These are phyloP conservation scores for Drosophila falleni DNA, from an alignment of 2,888 invertebrate species.

Conservation along the genomic window DNA sequence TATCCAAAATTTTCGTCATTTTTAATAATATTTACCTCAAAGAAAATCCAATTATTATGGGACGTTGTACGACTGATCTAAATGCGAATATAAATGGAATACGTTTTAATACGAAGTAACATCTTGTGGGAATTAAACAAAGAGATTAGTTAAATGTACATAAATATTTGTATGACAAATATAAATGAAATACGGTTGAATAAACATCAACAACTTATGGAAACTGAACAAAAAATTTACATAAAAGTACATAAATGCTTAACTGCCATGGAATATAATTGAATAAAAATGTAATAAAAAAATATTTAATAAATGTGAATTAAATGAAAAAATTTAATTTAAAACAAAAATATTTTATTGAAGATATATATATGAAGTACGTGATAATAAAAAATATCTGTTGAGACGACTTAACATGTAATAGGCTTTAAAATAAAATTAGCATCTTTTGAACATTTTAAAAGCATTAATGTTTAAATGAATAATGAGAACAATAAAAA, in stretches of 20 bases:
- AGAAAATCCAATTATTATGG: not conserved
- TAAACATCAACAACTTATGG: not conserved
- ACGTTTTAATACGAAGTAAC: not conserved
- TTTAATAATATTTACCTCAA: not conserved
- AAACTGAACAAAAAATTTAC: not conserved
- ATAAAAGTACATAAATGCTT: not conserved
- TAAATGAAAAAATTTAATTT: too few species aligned
- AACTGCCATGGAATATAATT: not conserved
- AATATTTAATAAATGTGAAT: too few species aligned
- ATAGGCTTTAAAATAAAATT: not conserved
- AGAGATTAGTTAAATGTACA: not conserved
- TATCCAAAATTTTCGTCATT: constrained; percentile 26
- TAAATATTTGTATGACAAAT: not conserved
- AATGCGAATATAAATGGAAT: not conserved
- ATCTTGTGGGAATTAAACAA: not conserved
- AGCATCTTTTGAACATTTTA: not conserved
- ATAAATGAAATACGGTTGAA: not conserved
- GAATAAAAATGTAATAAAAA: not conserved
- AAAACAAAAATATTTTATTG: too few species aligned
- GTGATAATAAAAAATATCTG: not conserved
- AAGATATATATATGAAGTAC: too few species aligned
- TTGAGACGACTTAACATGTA: not conserved
- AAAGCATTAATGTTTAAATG: too few species aligned
- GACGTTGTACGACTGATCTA: not conserved
- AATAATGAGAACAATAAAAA: too few species aligned